These are phyloP conservation scores for Lycocerus yunnanus DNA, from an alignment of 2,888 invertebrate genomes.

Conservation along the genomic window DNA sequence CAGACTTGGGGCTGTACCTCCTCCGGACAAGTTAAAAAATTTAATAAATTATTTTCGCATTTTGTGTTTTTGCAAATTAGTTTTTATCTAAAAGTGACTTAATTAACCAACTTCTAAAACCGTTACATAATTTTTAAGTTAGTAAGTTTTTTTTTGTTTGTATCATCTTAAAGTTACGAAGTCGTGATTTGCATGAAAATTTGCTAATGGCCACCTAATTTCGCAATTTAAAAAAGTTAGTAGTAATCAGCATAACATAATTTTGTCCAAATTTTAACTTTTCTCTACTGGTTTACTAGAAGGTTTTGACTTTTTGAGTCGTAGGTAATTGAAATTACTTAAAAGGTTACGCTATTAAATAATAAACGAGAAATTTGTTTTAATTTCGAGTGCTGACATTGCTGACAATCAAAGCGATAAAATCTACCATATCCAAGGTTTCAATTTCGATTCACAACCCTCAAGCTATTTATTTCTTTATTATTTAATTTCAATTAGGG, in stretches of 20 bases:
- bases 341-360: background rate
- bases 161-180: background rate
- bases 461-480: background rate
- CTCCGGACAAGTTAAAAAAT: background rate
- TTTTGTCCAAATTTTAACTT: background rate
- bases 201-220: background rate
- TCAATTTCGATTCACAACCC: background rate
- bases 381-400: background rate
- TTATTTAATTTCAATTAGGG: background rate
- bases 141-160: background rate
- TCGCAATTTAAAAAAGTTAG: background rate
- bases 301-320: background rate
- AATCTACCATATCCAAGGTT: background rate
- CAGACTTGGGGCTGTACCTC: background rate
- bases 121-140: background rate
- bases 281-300: background rate
- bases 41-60: background rate
- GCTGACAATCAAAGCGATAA: background rate
- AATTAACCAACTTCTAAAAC: background rate
- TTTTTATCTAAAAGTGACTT: background rate
- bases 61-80: background rate
- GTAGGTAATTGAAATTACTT: background rate
- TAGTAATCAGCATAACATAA: background rate
- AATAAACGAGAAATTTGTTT: background rate
- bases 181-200: background rate